Conservation (phyloP, 2,797 vertebrate species). For the Aphelocoma californica region DNA sequence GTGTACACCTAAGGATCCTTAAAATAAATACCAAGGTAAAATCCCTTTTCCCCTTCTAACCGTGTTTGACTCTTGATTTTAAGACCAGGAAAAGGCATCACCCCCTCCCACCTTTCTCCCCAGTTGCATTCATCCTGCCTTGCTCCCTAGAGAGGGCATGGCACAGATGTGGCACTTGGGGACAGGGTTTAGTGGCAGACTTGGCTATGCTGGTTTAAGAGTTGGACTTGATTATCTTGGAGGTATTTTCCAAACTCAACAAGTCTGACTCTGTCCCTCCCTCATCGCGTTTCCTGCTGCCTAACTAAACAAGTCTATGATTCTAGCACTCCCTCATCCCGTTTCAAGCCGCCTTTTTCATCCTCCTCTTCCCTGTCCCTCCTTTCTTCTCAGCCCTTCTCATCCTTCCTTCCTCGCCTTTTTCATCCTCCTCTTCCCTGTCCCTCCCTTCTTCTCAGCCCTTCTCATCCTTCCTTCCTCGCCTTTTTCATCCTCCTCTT, state of each 20-base stretch:
- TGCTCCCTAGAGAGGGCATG: fast-evolving
- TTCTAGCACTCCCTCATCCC: no score
- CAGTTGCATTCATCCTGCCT: fast-evolving
- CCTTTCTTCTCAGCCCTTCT: background rate
- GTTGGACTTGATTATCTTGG: background rate
- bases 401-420: background rate
- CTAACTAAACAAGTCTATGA: no score
- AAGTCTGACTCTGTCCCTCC: background rate
- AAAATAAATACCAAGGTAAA: no score
- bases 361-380: background rate
- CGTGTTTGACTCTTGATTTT: no score
- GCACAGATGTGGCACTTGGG: background rate
- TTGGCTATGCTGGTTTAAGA: background rate
- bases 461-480: background rate
- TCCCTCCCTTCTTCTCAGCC: background rate
- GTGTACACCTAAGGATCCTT: no score
- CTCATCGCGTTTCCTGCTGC: fast-evolving
- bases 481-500: background rate
- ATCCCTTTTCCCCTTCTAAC: no score
- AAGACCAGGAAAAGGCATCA: no score
- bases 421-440: background rate
- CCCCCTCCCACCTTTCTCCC: background rate
- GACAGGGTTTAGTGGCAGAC: background rate
- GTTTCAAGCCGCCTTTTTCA: fast-evolving
- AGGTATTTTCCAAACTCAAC: background rate